Evolutionary conservation across 1,140 invertebrate species (phyloP), one percentile per base, ranked within the genome.

Genomic region (Hyles vespertilio): DNA sequence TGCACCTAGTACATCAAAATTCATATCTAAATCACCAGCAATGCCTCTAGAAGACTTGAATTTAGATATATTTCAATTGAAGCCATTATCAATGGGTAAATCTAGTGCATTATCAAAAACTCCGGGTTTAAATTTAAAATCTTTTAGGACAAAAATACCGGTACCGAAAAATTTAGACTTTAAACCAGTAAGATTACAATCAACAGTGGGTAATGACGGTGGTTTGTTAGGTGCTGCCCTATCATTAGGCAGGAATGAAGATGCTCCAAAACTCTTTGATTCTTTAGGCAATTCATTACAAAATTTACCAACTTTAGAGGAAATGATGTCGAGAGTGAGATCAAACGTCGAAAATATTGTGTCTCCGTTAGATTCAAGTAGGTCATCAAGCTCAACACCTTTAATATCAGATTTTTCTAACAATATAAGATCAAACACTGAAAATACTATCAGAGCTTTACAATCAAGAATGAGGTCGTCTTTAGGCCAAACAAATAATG

Each of bases 131-230:
- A 65, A 67, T 48, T 53, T 74, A 32, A 70, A 65, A 44, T 63
- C 69, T 9, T 73, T 62, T 49, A 78, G 60, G 56, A 61, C 73
- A 11, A 78, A 70, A 62, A 47, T 79, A 50, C 48, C 70, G 32
- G 44, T 69, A 22, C 76, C 76, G 45, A 68, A 73, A 12, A 63
- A 63, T 12, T 65, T 80, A 48, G 33, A 70, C 51, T 52, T 73
- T 0, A 72, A 69, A 56, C 65, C 70, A 44, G 34, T 68, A 6
- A 60, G 65, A 36, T 51, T 70, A 2, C 56, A 65, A 55, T 69
- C 70, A 40, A 33, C 65, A 7, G 51, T 67, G 10, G 45, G 55
- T n/a, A 64, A 67, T 50, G 63, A 59, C 32, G 61, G 64, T 9
- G 59, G 67, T 54, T 40, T 69, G 33, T 11, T 61, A 40, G 54